phyloP scores from a whole-genome alignment of 2,113 vertebrate genomes.

The Clarias batrachus region DNA sequence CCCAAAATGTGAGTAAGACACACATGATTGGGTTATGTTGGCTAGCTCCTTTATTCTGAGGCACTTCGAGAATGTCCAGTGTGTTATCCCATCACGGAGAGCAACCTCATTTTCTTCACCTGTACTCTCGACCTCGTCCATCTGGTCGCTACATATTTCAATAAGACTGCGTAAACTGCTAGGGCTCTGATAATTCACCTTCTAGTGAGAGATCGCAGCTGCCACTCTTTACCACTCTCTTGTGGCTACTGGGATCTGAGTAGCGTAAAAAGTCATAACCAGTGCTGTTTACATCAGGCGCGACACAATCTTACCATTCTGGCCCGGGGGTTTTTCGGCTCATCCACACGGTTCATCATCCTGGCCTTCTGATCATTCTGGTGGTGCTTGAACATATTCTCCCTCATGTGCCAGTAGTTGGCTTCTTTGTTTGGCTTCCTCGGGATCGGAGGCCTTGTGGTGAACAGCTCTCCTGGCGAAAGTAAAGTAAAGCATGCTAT shows the following conservation, averaged over 20 bases:
- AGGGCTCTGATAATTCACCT: not conserved
- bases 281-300: not conserved
- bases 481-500: slow-evolving; percentile 18
- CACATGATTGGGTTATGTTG: not conserved
- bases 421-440: slow-evolving; percentile 58
- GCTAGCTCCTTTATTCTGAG: not conserved
- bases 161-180: not conserved
- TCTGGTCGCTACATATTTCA: not conserved
- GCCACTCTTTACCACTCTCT: not conserved
- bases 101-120: not conserved
- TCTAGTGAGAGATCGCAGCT: not conserved
- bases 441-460: slow-evolving; percentile 59
- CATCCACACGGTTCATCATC: slow-evolving; percentile 66
- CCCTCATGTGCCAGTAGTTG: slow-evolving; percentile 52
- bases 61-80: not conserved
- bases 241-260: not conserved
- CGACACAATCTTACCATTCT: slow-evolving; percentile 60
- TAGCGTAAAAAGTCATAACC: not conserved
- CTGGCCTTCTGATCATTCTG: slow-evolving; percentile 53
- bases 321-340: slow-evolving; percentile 44
- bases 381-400: slow-evolving; percentile 54
- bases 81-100: not conserved
- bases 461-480: slow-evolving; percentile 60
- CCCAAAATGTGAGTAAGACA: not conserved
- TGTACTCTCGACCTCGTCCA: not conserved